A percentile compares a stretch with the other conserved stretches of the same genome.
Evolutionary conservation across 2,797 vertebrate species (phyloP).

Genomic region (Diplodus sargus): DNA sequence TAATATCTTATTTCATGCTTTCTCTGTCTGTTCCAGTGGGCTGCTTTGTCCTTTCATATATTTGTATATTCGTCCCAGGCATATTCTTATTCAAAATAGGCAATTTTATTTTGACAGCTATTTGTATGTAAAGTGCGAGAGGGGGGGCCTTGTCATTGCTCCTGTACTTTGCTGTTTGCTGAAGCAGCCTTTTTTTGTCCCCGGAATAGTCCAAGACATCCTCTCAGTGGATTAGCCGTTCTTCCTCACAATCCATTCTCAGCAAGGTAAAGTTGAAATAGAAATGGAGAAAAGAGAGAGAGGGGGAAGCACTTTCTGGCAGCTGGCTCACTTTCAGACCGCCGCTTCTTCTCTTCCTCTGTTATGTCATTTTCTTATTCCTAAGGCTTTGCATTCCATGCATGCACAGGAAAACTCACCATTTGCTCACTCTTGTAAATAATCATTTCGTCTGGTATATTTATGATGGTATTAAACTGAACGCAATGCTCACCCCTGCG

Average conservation of each 20-base stretch:
- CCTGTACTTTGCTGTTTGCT: conserved; percentile 79
- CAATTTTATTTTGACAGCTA: conserved; percentile 88
- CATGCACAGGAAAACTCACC: conserved; percentile 10
- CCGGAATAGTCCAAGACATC: conserved; percentile 71
- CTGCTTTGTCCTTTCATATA: conserved; percentile 74
- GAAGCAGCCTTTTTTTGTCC: conserved; percentile 78
- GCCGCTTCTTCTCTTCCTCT: conserved; percentile 37
- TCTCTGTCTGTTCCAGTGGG: conserved; percentile 74
- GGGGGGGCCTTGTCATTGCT: conserved; percentile 67
- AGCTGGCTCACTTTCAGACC: conserved; percentile 59
- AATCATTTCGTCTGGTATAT: conserved; percentile 63
- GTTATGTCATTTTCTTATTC: conserved; percentile 47
- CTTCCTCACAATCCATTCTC: conserved; percentile 60
- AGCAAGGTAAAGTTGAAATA: conserved; percentile 51
- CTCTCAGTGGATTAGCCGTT: conserved; percentile 76
- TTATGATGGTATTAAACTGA: conserved; percentile 58
- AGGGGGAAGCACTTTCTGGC: conserved; percentile 47
- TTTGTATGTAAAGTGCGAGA: conserved; percentile 85
- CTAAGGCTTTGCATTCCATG: conserved; percentile 39
- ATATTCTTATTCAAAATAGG: conserved; percentile 83
- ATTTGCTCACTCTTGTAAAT: conserved; percentile 17
- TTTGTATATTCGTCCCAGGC: conserved; percentile 73
- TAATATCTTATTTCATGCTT: conserved; percentile 82
- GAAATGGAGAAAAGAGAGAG: conserved; percentile 40
- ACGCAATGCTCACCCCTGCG: conserved; percentile 44